Conservation (phyloP, 2,888 invertebrate genomes). For the Carcina quercana region DNA sequence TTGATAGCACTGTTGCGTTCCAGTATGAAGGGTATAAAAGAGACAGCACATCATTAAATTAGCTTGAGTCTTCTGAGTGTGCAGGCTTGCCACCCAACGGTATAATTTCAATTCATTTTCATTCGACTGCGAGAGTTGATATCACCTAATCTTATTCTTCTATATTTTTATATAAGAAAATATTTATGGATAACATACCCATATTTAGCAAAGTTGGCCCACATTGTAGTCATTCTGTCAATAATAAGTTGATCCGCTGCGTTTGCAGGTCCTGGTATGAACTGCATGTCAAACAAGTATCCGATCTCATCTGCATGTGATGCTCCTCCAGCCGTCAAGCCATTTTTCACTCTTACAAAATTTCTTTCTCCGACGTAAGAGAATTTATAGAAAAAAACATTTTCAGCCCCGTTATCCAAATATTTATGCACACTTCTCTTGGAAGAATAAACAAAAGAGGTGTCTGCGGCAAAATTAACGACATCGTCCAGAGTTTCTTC, state of each 20-base stretch:
- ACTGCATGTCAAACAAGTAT: constrained; percentile 35
- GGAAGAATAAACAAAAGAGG: constrained; percentile 31
- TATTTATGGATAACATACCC: constrained; percentile 5
- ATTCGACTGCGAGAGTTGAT: no score
- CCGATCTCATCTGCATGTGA: constrained; percentile 39
- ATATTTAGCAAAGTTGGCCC: constrained; percentile 10
- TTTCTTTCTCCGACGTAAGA: constrained; percentile 36
- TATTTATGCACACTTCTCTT: constrained; percentile 33
- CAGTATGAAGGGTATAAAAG: no score
- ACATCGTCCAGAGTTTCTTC: constrained; percentile 3
- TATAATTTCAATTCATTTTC: no score
- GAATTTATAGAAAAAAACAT: constrained; percentile 45
- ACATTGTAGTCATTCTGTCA: constrained; percentile 37
- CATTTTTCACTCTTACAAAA: constrained; percentile 16
- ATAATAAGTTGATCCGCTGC: constrained; percentile 32
- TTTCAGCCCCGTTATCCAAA: constrained; percentile 21
- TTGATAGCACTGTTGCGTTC: no score
- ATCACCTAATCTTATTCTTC: no score
- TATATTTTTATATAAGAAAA: no score
- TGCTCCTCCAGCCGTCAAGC: constrained; percentile 24
- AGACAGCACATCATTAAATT: no score
- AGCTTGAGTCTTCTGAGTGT: no score
- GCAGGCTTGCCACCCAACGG: no score
- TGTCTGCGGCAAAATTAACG: constrained; percentile 4
- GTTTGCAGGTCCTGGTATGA: constrained; percentile 15